Evolutionary conservation across 2,888 invertebrate species (phyloP).

Genomic region (Atrina japonica): DNA sequence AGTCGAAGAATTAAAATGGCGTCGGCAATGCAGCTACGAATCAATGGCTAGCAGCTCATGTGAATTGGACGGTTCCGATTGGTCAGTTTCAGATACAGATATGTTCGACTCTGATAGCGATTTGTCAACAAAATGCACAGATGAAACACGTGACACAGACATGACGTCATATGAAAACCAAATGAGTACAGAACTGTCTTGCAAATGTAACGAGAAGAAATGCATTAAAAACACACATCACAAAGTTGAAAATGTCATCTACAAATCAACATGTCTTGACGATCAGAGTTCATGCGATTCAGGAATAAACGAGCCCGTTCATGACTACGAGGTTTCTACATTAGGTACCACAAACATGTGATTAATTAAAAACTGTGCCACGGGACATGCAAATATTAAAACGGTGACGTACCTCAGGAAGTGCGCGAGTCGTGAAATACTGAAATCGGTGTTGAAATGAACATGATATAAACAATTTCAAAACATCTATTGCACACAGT

Average conservation of each 20-base stretch:
- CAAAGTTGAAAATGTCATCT: conserved; percentile 19
- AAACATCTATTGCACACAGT: too few relatives aligned
- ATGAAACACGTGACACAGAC: background rate
- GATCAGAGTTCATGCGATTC: conserved; percentile 26
- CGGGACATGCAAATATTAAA: too few relatives aligned
- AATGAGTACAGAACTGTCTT: background rate
- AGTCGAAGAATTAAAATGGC: conserved; percentile 65
- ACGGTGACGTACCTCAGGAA: too few relatives aligned
- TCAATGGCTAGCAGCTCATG: conserved; percentile 46
- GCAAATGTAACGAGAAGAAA: background rate
- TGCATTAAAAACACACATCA: conserved; percentile 3
- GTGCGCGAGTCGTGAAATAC: too few relatives aligned
- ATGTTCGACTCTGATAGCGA: conserved; percentile 46
- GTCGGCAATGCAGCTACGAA: conserved; percentile 42
- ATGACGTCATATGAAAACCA: conserved; percentile 10
- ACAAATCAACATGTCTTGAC: conserved; percentile 24
- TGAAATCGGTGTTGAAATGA: too few relatives aligned
- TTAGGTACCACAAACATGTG: too few relatives aligned
- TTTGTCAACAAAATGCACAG: background rate
- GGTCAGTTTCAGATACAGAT: conserved; percentile 52
- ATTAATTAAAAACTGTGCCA: too few relatives aligned
- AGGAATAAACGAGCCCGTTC: conserved; percentile 12
- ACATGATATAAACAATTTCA: too few relatives aligned
- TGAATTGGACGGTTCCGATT: conserved; percentile 40
- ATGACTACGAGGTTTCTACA: background rate